phyloP scores from a whole-genome alignment of 1,140 invertebrate species.

The Pemphigus obesinymphae region DNA sequence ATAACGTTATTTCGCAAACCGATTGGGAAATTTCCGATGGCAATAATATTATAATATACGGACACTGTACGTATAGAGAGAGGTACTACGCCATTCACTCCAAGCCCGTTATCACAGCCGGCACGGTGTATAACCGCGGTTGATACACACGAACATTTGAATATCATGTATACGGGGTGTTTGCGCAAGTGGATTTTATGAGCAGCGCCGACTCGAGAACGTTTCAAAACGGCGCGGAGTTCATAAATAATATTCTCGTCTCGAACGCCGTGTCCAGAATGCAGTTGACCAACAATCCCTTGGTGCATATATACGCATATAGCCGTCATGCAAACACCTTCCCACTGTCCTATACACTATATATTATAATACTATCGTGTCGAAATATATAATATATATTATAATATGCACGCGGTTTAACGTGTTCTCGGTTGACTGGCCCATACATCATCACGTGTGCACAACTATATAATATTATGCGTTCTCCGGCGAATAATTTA shows the following conservation, averaged over 20 bases:
- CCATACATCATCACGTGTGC: constrained; percentile 7
- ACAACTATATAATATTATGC: not conserved
- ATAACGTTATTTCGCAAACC: not conserved
- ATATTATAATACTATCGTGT: constrained; percentile 13
- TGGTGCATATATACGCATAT: not conserved
- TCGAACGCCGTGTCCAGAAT: not conserved
- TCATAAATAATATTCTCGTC: constrained; percentile 9
- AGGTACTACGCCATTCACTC: not conserved
- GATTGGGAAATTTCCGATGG: not conserved
- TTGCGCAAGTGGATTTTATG: not conserved
- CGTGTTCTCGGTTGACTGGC: constrained; percentile 25
- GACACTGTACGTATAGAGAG: too few relatives aligned
- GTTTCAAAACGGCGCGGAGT: not conserved
- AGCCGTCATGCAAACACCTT: constrained; percentile 12
- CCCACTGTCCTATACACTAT: too few relatives aligned
- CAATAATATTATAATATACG: too few relatives aligned
- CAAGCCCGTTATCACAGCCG: not conserved
- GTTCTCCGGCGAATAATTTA: not conserved
- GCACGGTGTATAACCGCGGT: not conserved
- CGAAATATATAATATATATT: too few relatives aligned
- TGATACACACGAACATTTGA: too few relatives aligned
- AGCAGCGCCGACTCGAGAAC: too few relatives aligned
- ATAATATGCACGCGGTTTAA: constrained; percentile 10
- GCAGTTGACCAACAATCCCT: constrained; percentile 20
- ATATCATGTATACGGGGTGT: not conserved